Conservation (phyloP, 2,113 vertebrate species). For the Sterrhoptilus dennistouni region DNA sequence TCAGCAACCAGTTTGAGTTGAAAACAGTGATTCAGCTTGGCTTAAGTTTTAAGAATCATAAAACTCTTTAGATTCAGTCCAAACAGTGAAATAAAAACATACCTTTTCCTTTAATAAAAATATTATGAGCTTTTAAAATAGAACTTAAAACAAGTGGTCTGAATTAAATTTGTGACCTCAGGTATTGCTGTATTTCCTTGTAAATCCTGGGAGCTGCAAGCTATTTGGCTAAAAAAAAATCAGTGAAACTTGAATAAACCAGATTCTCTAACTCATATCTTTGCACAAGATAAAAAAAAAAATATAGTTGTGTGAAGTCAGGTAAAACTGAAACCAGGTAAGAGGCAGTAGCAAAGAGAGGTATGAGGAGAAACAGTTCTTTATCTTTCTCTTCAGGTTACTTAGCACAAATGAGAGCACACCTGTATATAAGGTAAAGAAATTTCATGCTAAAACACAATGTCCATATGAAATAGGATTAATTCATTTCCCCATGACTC, state of each 20-base stretch:
- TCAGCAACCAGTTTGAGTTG: constrained; percentile 42
- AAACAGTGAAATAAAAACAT: constrained; percentile 51
- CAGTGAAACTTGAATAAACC: constrained; percentile 38
- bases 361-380: background rate
- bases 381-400: background rate
- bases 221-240: constrained; percentile 51
- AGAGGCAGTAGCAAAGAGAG: background rate
- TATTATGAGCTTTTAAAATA: constrained; percentile 60
- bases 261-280: constrained; percentile 13
- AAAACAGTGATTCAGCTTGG: constrained; percentile 60
- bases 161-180: constrained; percentile 65
- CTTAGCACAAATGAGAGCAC: background rate
- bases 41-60: constrained; percentile 56
- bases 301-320: background rate
- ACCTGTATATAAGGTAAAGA: rapidly evolving
- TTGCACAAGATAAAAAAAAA: background rate
- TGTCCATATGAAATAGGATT: background rate
- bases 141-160: constrained; percentile 67
- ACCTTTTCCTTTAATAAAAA: constrained; percentile 63
- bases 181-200: constrained; percentile 49
- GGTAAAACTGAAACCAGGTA: background rate
- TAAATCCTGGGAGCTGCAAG: constrained; percentile 34
- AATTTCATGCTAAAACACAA: background rate
- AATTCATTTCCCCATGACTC: background rate
- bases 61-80: constrained; percentile 61